These are phyloP conservation scores for Coreius guichenoti DNA, from an alignment of 2,797 vertebrate species.

Conservation along the genomic window DNA sequence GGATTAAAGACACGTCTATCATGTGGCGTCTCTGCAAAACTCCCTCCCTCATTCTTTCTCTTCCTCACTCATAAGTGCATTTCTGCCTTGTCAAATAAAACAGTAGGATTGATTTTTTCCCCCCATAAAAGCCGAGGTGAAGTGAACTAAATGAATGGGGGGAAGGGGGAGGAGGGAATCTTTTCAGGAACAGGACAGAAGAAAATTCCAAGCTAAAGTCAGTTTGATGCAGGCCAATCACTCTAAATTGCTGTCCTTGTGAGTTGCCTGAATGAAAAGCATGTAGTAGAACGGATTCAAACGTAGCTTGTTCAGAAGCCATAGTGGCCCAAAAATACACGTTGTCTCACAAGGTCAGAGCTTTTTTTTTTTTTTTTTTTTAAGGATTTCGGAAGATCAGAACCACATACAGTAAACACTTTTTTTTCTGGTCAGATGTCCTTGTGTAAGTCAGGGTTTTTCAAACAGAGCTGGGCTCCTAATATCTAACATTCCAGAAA, in stretches of 20 bases:
- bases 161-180: no score
- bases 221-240: conserved; percentile 23
- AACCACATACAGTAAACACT: not conserved
- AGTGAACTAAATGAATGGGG: conserved; percentile 4
- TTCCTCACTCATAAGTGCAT: not conserved
- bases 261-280: conserved; percentile 25
- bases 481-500: not conserved
- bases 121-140: not conserved
- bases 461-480: not conserved
- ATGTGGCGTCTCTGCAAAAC: not conserved
- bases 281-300: not conserved
- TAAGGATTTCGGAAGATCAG: not conserved
- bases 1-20: conserved; percentile 35
- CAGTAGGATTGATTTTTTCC: conserved; percentile 6
- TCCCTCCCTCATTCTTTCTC: conserved; percentile 4
- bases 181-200: conserved; percentile 12
- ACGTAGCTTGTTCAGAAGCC: not conserved
- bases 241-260: conserved; percentile 18
- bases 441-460: not conserved
- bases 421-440: not conserved
- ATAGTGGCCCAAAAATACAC: not conserved
- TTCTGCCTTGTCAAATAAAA: conserved; percentile 16
- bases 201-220: conserved; percentile 8
- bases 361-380: not conserved
- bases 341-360: not conserved